Evolutionary conservation across 2,113 vertebrate species (phyloP).

Genomic region (Lasiurus cinereus): DNA sequence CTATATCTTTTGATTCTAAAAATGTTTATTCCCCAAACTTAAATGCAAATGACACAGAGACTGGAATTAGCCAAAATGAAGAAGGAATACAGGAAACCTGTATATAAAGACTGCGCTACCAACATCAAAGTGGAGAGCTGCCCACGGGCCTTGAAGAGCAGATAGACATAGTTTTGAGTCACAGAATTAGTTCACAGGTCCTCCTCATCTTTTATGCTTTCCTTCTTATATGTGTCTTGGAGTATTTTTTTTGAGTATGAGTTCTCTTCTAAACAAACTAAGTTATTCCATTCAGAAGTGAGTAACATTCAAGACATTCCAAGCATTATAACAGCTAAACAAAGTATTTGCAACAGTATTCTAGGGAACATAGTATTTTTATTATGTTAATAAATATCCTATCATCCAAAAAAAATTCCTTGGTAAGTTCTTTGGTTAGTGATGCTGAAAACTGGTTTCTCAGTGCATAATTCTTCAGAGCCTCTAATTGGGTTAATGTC

Average conservation of each 20-base stretch:
- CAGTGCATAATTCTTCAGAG: neutral
- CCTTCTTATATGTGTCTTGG: neutral
- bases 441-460: constrained; percentile 25
- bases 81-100: neutral
- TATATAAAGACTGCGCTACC: neutral
- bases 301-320: constrained; percentile 41
- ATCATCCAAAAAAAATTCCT: neutral
- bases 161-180: neutral
- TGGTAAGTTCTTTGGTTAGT: neutral
- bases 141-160: neutral
- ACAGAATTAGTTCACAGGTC: neutral
- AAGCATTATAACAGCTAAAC: neutral
- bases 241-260: neutral
- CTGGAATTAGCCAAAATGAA: constrained; percentile 16
- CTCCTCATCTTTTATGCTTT: neutral
- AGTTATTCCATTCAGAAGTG: constrained; percentile 16
- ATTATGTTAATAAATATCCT: constrained; percentile 42
- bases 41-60: constrained; percentile 12
- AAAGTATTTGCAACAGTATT: constrained; percentile 28
- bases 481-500: neutral
- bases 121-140: neutral
- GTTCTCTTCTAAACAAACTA: constrained; percentile 1
- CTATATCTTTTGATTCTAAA: constrained; percentile 31
- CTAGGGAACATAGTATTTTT: neutral
- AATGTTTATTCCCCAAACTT: constrained; percentile 23